Evolutionary conservation across 1,140 invertebrate genomes (phyloP).

Genomic region (Rhizoglyphus robini): DNA sequence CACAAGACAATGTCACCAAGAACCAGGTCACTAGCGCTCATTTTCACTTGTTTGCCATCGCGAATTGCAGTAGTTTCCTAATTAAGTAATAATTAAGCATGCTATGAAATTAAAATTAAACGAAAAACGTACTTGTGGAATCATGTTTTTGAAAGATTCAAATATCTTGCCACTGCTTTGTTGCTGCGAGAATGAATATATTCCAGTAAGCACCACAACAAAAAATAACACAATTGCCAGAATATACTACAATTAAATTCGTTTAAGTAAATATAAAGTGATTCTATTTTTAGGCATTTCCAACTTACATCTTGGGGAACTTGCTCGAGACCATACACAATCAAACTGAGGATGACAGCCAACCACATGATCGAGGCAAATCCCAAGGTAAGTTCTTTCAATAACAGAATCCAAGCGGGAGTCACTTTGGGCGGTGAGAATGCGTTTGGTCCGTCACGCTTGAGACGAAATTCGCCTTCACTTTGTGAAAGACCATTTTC

Average conservation of each 20-base stretch:
- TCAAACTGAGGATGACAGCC: constrained; percentile 54
- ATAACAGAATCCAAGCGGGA: background rate
- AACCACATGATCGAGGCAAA: constrained; percentile 18
- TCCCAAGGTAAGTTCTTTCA: constrained; percentile 8
- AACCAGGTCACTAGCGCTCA: constrained; percentile 55
- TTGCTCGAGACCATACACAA: constrained; percentile 44
- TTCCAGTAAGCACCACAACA: constrained; percentile 32
- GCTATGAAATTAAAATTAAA: background rate
- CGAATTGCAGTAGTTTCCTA: constrained; percentile 78
- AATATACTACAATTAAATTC: constrained; percentile 27
- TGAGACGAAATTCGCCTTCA: constrained; percentile 2
- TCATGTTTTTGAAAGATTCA: constrained; percentile 26
- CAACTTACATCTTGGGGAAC: constrained; percentile 32
- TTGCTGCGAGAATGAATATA: constrained; percentile 34
- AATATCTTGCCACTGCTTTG: constrained; percentile 30
- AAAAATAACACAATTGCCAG: constrained; percentile 30
- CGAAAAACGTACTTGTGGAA: constrained; percentile 45
- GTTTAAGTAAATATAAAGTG: background rate
- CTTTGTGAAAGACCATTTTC: background rate
- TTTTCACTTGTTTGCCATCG: constrained; percentile 76
- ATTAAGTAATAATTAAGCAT: constrained; percentile 26
- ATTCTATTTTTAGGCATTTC: too few relatives aligned
- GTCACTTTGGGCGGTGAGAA: constrained; percentile 19
- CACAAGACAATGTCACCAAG: constrained; percentile 67
- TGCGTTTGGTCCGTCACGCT: constrained; percentile 14